Base-by-base conservation (phyloP, 2,797 vertebrate species). In the Melanotaenia maccullochi region DNA sequence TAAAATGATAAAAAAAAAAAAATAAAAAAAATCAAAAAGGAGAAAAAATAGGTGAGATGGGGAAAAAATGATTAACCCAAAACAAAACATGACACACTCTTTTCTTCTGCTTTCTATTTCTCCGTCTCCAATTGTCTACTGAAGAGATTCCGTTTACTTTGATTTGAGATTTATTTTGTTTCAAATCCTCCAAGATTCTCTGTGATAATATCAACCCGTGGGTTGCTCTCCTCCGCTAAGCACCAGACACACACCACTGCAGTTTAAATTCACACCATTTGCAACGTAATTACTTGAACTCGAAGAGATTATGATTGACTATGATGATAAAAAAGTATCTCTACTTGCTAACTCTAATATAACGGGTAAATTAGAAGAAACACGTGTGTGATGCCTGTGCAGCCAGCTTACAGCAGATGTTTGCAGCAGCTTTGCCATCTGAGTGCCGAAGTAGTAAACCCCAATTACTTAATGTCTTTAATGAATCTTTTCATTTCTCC, bases 151-250 rank as follows among this genome's bases (percentile, higher is more conserved):
- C 68, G 87, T 89, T 90, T 67, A 79, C 87, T 91, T 76, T 86
- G 76, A 91, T 89, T 87, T 71, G 77, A 86, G 78, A 79, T 86
- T 89, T 62, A 87, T 89, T 87, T 85, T 69, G 68, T 78, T 83
- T 76, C 62, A 82, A 83, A 86, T 83, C 79, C 81, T 71, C 71
- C 69, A 54, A 65, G 76, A 78, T 61, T 73, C 68, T 28, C 67
- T 59, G 66, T 64, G 81, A 87, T 87, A 71, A 86, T 76, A 78
- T 84, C 84, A 76, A 76, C 85, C 76, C 20, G 60, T 25, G 79
- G 63, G 69, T 75, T 68, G 30, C 78, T 78, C 72, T 65, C 82
- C 77, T 68, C 74, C 66, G 40, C 71, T 55, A 63, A 81, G 76
- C 81, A 30, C 38, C 35, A 73, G 85, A 85, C 71, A 56, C 54